These are phyloP conservation scores for Polypterus senegalus DNA, from an alignment of 2,113 vertebrate genomes.

Conservation along the genomic window DNA sequence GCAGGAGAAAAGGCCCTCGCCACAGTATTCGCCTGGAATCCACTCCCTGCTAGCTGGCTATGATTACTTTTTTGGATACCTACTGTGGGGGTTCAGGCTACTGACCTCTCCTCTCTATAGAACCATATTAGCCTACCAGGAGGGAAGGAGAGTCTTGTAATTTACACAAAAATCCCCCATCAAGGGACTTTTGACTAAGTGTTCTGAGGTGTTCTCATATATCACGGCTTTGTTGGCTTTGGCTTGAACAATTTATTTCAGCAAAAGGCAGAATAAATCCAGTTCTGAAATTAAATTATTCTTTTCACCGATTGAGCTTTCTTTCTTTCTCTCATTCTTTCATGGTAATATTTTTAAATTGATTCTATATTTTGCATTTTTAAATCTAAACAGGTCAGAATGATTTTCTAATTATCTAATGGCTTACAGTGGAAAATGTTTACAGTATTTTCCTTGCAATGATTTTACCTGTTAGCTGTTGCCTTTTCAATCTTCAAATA, in stretches of 20 bases:
- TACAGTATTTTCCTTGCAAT: too few species aligned
- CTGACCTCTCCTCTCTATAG: conserved; percentile 67
- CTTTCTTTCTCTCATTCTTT: too few species aligned
- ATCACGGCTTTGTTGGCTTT: conserved; percentile 60
- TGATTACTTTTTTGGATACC: conserved; percentile 86
- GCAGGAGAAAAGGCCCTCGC: conserved; percentile 61
- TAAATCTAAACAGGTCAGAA: too few species aligned
- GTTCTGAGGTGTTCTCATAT: conserved; percentile 57
- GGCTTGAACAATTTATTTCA: conserved; percentile 10
- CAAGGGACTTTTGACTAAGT: conserved; percentile 64
- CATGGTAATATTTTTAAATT: too few species aligned
- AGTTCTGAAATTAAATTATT: too few species aligned
- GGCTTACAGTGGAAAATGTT: too few species aligned
- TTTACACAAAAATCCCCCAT: conserved; percentile 74
- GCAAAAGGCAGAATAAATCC: too few species aligned
- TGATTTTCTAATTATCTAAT: too few species aligned
- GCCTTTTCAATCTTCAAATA: too few species aligned
- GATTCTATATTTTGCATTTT: too few species aligned
- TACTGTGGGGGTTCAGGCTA: conserved; percentile 63
- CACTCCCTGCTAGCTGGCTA: conserved; percentile 69
- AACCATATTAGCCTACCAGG: conserved; percentile 57
- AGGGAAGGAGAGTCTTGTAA: conserved; percentile 74
- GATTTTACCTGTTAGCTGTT: too few species aligned
- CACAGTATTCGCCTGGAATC: conserved; percentile 66
- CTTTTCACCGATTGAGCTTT: too few species aligned